These are phyloP conservation scores for Eubasilissa regina DNA, from an alignment of 1,140 invertebrate genomes.

Conservation along the genomic window DNA sequence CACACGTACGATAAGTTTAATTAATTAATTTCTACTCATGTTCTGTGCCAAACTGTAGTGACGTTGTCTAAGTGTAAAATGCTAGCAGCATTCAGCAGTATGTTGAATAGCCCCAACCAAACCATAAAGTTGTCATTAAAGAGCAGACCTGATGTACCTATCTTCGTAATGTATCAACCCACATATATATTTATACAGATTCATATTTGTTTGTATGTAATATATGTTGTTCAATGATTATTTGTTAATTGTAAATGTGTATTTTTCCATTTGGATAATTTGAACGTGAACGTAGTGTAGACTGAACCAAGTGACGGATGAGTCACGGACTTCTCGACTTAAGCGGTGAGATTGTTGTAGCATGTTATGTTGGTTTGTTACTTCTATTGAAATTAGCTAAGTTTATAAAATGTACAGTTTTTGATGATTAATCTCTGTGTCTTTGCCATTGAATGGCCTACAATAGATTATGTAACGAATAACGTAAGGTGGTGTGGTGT, in stretches of 20 bases:
- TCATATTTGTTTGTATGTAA: slow-evolving; percentile 25
- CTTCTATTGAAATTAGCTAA: slow-evolving; percentile 49
- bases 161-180: slow-evolving; percentile 3
- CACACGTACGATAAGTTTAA: neutral
- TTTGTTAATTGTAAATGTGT: slow-evolving; percentile 34
- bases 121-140: no score
- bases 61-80: no score
- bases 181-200: slow-evolving; percentile 41
- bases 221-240: slow-evolving; percentile 30
- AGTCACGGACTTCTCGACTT: neutral
- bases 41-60: slow-evolving; percentile 17
- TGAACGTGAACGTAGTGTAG: no score
- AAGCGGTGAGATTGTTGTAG: slow-evolving; percentile 32
- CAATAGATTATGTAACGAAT: slow-evolving; percentile 54
- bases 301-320: no score
- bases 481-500: slow-evolving; percentile 53
- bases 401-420: slow-evolving; percentile 58
- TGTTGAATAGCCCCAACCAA: no score
- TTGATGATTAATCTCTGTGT: slow-evolving; percentile 60
- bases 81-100: no score
- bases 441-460: slow-evolving; percentile 61
- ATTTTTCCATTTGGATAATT: slow-evolving; percentile 40
- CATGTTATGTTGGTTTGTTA: slow-evolving; percentile 53
- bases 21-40: neutral
- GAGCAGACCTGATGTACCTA: slow-evolving; percentile 35